These are phyloP conservation scores for Noctua janthe DNA, from an alignment of 2,888 invertebrate genomes.

Conservation along the genomic window DNA sequence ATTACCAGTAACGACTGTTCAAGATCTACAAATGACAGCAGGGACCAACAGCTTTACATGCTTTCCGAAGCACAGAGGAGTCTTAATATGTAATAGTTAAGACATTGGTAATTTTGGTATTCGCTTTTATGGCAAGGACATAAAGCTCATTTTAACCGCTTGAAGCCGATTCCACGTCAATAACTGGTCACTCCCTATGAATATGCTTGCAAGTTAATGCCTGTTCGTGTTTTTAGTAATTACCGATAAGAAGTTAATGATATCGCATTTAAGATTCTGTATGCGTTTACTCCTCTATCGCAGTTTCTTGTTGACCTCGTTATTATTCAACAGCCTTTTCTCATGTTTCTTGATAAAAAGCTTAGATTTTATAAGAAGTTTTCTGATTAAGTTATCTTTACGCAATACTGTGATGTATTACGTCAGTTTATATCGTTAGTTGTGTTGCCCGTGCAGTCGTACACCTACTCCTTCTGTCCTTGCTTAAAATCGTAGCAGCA, in stretches of 20 bases:
- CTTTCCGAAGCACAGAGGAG: not conserved
- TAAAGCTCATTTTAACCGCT: no score
- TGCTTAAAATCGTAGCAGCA: constrained; percentile 1
- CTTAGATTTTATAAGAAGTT: constrained; percentile 30
- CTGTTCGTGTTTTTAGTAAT: constrained; percentile 25
- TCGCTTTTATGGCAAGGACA: no score
- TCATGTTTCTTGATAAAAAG: constrained; percentile 49
- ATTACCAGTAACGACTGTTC: not conserved
- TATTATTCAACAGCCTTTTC: constrained; percentile 58
- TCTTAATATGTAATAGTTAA: not conserved
- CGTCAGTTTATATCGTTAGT: constrained; percentile 41
- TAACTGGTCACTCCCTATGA: no score
- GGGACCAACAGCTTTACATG: not conserved
- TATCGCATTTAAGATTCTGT: constrained; percentile 24
- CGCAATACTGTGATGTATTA: constrained; percentile 39
- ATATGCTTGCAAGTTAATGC: not conserved
- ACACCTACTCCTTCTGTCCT: not conserved
- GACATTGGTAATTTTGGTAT: no score
- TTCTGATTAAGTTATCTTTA: constrained; percentile 26
- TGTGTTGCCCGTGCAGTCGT: not conserved
- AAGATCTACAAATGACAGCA: not conserved
- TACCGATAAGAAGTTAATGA: constrained; percentile 37
- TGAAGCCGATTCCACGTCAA: no score
- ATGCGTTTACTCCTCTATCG: constrained; percentile 42
- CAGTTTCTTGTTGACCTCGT: constrained; percentile 57